Evolutionary conservation across 2,113 vertebrate genomes (phyloP).

Genomic region (Sinocyclocheilus rhinocerous): DNA sequence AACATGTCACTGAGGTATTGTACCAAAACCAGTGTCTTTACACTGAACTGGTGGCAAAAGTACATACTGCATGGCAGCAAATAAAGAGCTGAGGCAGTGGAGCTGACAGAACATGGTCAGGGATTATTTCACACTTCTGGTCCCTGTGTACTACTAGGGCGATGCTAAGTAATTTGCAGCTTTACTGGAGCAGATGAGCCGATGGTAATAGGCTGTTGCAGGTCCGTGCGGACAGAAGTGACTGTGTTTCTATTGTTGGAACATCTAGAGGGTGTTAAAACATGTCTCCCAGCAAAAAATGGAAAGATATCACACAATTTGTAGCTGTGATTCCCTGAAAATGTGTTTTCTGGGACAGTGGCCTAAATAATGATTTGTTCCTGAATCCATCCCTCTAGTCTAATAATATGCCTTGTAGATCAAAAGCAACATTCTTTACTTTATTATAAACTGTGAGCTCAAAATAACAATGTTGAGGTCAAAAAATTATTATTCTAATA

Average conservation of each 20-base stretch:
- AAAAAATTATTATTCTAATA: neutral
- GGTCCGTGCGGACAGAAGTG: conserved; percentile 33
- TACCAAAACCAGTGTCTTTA: neutral
- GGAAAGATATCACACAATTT: conserved; percentile 72
- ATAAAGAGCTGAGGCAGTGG: conserved; percentile 26
- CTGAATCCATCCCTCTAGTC: conserved; percentile 29
- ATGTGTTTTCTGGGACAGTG: conserved; percentile 63
- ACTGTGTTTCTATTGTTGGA: conserved; percentile 61
- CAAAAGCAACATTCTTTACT: conserved; percentile 21
- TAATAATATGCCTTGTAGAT: conserved; percentile 46
- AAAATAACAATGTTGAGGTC: neutral
- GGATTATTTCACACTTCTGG: conserved; percentile 70
- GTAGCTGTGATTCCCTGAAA: conserved; percentile 68
- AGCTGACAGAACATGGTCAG: conserved; percentile 52
- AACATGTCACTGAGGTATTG: conserved; percentile 6
- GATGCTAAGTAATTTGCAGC: conserved; percentile 74
- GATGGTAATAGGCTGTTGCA: conserved; percentile 43
- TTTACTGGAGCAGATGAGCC: conserved; percentile 71
- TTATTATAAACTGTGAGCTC: neutral
- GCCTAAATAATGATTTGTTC: conserved; percentile 66
- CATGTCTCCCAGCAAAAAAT: conserved; percentile 67
- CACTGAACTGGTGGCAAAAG: neutral
- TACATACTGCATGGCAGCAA: too few relatives aligned
- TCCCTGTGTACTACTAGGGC: conserved; percentile 50
- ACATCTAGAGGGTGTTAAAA: conserved; percentile 70